Evolutionary conservation across 1,140 invertebrate species (phyloP), one percentile per base, ranked within the genome.

Genomic region (Chionoecetes opilio): DNA sequence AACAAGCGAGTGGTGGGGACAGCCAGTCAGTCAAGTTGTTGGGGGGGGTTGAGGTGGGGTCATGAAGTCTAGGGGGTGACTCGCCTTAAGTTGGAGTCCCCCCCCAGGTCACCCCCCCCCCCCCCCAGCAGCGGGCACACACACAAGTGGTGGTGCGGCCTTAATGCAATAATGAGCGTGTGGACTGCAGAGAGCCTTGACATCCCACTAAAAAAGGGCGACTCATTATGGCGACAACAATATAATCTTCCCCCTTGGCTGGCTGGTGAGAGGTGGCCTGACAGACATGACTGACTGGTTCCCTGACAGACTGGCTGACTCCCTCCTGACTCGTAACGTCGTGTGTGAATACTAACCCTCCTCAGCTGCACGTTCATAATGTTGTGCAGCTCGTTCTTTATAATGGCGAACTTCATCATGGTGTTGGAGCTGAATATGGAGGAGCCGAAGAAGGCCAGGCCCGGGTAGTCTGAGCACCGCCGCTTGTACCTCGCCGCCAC

Each of bases 381-480:
- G 97, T 99, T 99, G 97, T 99, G 99, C 96, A 99, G 98, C 97
- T 99, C 99, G 97, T 99, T 99, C 97, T 98, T 98, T 97, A 99
- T 99, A 88, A 99, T 98, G 97, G 98, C 99, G 97, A 99, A 99
- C 97, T 99, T 99, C 98, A 99, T 99, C 98, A 99, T 98, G 2
- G 99, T 99, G 97, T 99, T 99, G 86, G 99, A 99, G 97, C 98
- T 99, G 97, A 99, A 99, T 96, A 99, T 98, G 32, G 99, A 99
- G 95, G 98, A 98, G 32, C 98, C 99, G 96, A 99, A 99, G 96
- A 99, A 99, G 0, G 98, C 98, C 11, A 99, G 97, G 5, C 99
- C 99, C 0, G 99, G 99, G 97, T 99, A 99, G 97, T 99, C 99
- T 3, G 98, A 98, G 97, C 98, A 99, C 82, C 98, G 97, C 90